Evolutionary conservation across 1,140 invertebrate genomes (phyloP).

Genomic region (Hyphantria cunea): DNA sequence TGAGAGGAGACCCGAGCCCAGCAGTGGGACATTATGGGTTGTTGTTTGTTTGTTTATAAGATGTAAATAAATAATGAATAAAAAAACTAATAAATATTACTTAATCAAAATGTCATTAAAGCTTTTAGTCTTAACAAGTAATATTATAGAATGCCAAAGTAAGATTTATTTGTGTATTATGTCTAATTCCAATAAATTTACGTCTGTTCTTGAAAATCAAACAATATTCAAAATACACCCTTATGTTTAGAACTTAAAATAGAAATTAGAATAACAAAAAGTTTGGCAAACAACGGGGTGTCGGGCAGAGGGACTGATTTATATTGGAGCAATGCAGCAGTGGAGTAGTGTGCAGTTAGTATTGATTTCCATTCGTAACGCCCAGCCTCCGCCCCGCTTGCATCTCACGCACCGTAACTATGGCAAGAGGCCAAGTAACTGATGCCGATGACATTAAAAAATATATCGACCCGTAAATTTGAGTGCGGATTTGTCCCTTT

Average conservation of each 20-base stretch:
- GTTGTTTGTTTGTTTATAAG: too few species aligned
- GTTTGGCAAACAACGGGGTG: constrained; percentile 73
- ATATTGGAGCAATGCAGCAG: constrained; percentile 81
- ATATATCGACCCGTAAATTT: constrained; percentile 33
- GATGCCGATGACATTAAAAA: constrained; percentile 39
- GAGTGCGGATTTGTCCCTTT: constrained; percentile 23
- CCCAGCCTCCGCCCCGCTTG: constrained; percentile 58
- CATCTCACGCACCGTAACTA: constrained; percentile 70
- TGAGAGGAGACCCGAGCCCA: too few species aligned
- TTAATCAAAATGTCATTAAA: constrained; percentile 9
- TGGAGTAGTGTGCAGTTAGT: constrained; percentile 81
- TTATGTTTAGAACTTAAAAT: constrained; percentile 33
- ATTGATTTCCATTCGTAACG: constrained; percentile 81
- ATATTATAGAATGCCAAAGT: constrained; percentile 23
- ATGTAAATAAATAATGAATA: too few species aligned
- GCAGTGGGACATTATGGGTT: too few species aligned
- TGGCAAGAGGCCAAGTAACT: constrained; percentile 70
- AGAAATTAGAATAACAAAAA: constrained; percentile 38
- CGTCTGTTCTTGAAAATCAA: constrained; percentile 51
- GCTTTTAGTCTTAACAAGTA: constrained; percentile 14
- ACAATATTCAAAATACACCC: constrained; percentile 13
- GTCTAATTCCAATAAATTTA: constrained; percentile 61
- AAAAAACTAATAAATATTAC: constrained; percentile 17
- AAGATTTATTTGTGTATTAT: constrained; percentile 35
- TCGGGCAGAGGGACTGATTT: constrained; percentile 77